Evolutionary conservation across 2,888 invertebrate species (phyloP).

Genomic region (Trichogramma evanescens): DNA sequence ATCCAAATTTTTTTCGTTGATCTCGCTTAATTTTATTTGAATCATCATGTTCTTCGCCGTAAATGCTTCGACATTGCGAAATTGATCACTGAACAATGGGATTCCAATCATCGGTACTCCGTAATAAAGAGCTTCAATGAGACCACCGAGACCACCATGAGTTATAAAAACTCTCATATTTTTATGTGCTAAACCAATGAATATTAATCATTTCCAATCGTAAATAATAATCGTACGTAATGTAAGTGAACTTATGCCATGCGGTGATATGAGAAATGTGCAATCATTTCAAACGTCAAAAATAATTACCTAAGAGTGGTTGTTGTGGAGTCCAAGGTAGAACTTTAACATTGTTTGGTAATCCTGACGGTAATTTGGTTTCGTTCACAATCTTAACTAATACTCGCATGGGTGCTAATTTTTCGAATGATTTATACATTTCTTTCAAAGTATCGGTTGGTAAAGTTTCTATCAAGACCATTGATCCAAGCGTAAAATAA

Average conservation of each 20-base stretch:
- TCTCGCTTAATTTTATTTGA: constrained; percentile 21
- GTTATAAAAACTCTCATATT: constrained; percentile 38
- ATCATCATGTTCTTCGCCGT: constrained; percentile 28
- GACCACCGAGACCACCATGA: constrained; percentile 39
- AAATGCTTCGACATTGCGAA: constrained; percentile 31
- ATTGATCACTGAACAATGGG: constrained; percentile 41
- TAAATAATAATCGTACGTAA: too few relatives aligned
- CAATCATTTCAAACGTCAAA: not conserved
- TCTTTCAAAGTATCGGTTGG: constrained; percentile 23
- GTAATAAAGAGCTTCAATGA: constrained; percentile 37
- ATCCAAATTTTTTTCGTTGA: constrained; percentile 29
- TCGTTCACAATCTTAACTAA: constrained; percentile 33
- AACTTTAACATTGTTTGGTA: constrained; percentile 35
- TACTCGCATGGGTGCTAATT: constrained; percentile 34
- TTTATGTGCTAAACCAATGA: constrained; percentile 1
- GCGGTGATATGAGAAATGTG: too few relatives aligned
- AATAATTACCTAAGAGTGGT: constrained; percentile 29
- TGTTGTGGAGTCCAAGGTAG: constrained; percentile 34
- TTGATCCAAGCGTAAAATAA: constrained; percentile 38
- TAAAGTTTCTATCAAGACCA: constrained; percentile 36
- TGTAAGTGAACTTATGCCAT: too few relatives aligned
- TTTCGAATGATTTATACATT: constrained; percentile 30
- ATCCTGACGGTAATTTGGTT: constrained; percentile 28
- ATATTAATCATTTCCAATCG: too few relatives aligned
- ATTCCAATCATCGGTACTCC: constrained; percentile 41